Evolutionary conservation across 2,888 invertebrate genomes (phyloP), one percentile per base, ranked within the genome.

Genomic region (Pristionchus exspectatus): DNA sequence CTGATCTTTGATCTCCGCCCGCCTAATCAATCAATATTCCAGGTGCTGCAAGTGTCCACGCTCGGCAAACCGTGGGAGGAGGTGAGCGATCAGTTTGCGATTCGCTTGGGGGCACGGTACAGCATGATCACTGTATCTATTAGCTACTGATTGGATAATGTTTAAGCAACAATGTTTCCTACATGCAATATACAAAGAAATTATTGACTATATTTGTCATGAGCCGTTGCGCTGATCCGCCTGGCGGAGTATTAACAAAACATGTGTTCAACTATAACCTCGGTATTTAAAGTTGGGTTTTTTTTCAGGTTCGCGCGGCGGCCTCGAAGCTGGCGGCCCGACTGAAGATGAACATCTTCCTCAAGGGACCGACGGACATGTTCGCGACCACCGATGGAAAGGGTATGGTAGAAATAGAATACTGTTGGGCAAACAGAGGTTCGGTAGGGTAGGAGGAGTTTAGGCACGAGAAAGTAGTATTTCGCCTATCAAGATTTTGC

Each of bases 341-440:
- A 81, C 91, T 95, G 83, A 95, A 95, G 18, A 93, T 96, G 21
- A 95, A 95, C 63, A 94, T 96, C 89, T 93, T 96, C 54, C 30
- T 63, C 59, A 87, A 90, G 81, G 90, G 90, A 14, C 87, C 66
- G n/a, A 50, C 72, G n/a, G 87, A 72, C 33, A 87, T 87, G 50
- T 87, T 87, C 50, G 66, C 50, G 10, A 33, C n/a, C 0, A 4
- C 87, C 2, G 87, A 69, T 69, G 66, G 69, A 66, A 69, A 38
- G 27, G 87, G 87, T 87, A 87, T 59, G 84, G 84, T 85, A 33
- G 59, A 2, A n/a, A n/a, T n/a, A n/a, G 66, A 44, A n/a, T 86
- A 66, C 66, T 10, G 59, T 85, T n/a, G n/a, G n/a, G n/a, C n/a
- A n/a, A n/a, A n/a, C n/a, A n/a, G n/a, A n/a, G n/a, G n/a, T n/a